Base-by-base conservation (phyloP, 1,140 invertebrate species). In the Plutomurus gul region DNA sequence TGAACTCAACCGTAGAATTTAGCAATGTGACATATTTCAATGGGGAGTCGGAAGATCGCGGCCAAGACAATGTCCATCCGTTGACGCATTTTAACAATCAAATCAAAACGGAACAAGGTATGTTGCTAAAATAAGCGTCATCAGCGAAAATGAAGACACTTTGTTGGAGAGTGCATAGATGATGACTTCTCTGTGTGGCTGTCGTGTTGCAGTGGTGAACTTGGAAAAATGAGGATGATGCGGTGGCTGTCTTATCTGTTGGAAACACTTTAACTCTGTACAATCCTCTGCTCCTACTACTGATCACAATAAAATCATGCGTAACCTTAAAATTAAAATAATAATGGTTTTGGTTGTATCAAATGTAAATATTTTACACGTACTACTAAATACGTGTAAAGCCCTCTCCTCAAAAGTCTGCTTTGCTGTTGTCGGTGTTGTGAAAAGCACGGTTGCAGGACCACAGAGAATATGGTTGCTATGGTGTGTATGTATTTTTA, bases 11-110 rank as follows among this genome's bases (percentile, higher is more conserved):
- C 0, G 10, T 43, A 18, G 49, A 77, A 27, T 79, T 82, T 70
- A 77, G 71, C 20, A 82, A 82, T 74, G 47, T 82, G 6, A 82
- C 81, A 18, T 82, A 73, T 37, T 79, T 79, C 30, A 56, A 79
- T 56, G 73, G 74, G 11, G 70, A 56, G 4, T 6, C 0, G 7
- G 25, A 49, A 16, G 43, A 77, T 36, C 56, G 77, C n/a, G 70
- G 75, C 7, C 71, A 77, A 25, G 81, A 82, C 70, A 77, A 79
- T 46, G 37, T 79, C 30, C 81, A 82, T 49, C 78, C 81, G 10
- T 20, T 82, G 27, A 75, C 27, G 20, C 37, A 36, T 13, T 27
- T 22, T 16, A 30, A 72, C 70, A 72, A 43, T 43, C 36, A 22
- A 20, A 22, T 13, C 16, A 30, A 65, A 36, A 11, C 56, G n/a